Evolutionary conservation across 2,797 vertebrate genomes (phyloP), one percentile per base, ranked within the genome.

Genomic region (Cirrhinus mrigala): DNA sequence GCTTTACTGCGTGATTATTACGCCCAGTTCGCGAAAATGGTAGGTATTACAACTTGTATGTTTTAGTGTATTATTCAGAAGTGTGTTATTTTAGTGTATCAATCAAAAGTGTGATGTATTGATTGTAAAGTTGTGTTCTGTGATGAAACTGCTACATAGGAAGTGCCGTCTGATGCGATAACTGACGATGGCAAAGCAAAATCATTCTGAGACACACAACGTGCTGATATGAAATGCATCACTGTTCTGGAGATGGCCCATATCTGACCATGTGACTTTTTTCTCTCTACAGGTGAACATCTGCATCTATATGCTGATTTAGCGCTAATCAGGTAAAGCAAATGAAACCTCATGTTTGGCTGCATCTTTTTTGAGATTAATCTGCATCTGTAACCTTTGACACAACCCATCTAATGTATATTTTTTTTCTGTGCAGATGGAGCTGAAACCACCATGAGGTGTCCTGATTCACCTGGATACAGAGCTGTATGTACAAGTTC

Each of bases 131-230:
- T 18, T 46, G 46, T 80, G 46, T 87, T 93, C 92, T 12, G 69
- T 93, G 94, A 95, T 89, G 93, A 94, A 88, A 91, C 66, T 46
- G 88, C 91, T 93, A 87, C 84, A 93, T 95, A 94, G 94, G 95
- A 95, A 95, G 93, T 94, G 94, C 94, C 92, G 94, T 95, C 94
- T 93, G 91, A 95, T 94, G 93, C 93, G 94, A 96, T 80, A 95
- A 94, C 95, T 96, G 94, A 94, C 92, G 94, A 94, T 91, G 80
- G 80, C 2, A 84, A 90, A 83, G 37, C 48, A 29, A n/a, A 64
- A n/a, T 56, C 15, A 7, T 54, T 80, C 87, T 88, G 86, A 88
- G 87, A 79, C 48, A 15, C 22, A 27, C 44, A n/a, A 24, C 18
- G 44, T 18, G 22, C 46, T 1, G 4, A 20, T 37, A 6, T 84